Evolutionary conservation across 2,113 vertebrate genomes (phyloP).

Genomic region (Poeciliopsis retropinna): DNA sequence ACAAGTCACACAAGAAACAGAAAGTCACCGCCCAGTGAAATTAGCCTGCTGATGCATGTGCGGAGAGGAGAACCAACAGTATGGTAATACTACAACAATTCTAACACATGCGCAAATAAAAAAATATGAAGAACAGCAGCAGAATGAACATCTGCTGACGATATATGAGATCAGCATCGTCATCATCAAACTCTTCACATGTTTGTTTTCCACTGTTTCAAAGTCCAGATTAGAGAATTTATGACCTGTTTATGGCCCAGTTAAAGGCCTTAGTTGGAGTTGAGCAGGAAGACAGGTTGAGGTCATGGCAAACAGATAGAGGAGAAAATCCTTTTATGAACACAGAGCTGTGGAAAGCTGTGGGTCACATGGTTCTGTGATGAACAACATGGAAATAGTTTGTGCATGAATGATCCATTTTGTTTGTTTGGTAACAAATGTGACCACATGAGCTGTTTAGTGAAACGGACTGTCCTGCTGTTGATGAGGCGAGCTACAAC

Average conservation of each 20-base stretch:
- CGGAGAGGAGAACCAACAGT: too few species aligned
- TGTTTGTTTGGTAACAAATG: too few species aligned
- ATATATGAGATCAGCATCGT: conserved; percentile 6
- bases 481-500: not conserved
- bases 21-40: not conserved
- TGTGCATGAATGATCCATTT: not conserved
- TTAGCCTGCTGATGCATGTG: not conserved
- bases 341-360: too few species aligned
- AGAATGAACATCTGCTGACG: not conserved
- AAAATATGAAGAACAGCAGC: not conserved
- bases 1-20: conserved; percentile 5
- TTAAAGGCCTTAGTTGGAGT: conserved; percentile 46
- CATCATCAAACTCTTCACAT: conserved; percentile 1
- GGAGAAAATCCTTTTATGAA: not conserved
- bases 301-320: not conserved
- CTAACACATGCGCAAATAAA: conserved; percentile 7
- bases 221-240: conserved; percentile 37
- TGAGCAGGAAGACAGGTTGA: not conserved
- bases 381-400: not conserved
- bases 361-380: not conserved
- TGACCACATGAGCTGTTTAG: too few species aligned
- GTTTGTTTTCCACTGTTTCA: conserved; percentile 13
- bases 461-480: too few species aligned
- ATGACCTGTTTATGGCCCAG: conserved; percentile 21
- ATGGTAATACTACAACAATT: conserved; percentile 4